Evolutionary conservation across 2,888 invertebrate genomes (phyloP).

Genomic region (Caradrina clavipalpis): DNA sequence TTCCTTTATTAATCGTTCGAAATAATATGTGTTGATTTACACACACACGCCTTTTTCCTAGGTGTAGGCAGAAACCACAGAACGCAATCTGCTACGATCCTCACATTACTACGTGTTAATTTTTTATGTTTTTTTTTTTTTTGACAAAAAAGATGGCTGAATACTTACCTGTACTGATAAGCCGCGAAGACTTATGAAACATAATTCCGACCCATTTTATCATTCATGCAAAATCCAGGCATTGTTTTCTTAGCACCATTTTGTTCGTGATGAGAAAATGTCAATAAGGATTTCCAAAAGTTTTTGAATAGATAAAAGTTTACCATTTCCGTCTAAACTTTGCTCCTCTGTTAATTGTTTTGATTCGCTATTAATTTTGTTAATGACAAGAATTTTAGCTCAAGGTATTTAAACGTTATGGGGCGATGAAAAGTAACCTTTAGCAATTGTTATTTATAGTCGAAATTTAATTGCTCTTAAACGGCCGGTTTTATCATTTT

Average conservation of each 20-base stretch:
- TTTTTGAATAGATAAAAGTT: slow-evolving; percentile 56
- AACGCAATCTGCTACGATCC: too few relatives aligned
- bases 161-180: slow-evolving; percentile 24
- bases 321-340: slow-evolving; percentile 34
- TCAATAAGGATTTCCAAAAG: slow-evolving; percentile 60
- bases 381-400: slow-evolving; percentile 16
- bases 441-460: not conserved
- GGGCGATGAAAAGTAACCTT: not conserved
- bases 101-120: too few relatives aligned
- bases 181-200: slow-evolving; percentile 39
- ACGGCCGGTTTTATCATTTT: too few relatives aligned
- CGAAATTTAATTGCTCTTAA: not conserved
- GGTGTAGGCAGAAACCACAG: too few relatives aligned
- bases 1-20: too few relatives aligned
- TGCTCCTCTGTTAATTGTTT: slow-evolving; percentile 45
- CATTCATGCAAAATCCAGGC: slow-evolving; percentile 56
- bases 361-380: slow-evolving; percentile 35
- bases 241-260: slow-evolving; percentile 64
- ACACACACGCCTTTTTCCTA: too few relatives aligned
- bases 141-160: slow-evolving; percentile 8
- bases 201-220: slow-evolving; percentile 57
- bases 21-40: too few relatives aligned
- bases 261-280: slow-evolving; percentile 60
- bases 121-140: too few relatives aligned
- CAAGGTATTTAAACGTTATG: slow-evolving; percentile 6